These are phyloP conservation scores for Ormyrus thymus DNA, from an alignment of 2,888 invertebrate genomes.

Conservation along the genomic window DNA sequence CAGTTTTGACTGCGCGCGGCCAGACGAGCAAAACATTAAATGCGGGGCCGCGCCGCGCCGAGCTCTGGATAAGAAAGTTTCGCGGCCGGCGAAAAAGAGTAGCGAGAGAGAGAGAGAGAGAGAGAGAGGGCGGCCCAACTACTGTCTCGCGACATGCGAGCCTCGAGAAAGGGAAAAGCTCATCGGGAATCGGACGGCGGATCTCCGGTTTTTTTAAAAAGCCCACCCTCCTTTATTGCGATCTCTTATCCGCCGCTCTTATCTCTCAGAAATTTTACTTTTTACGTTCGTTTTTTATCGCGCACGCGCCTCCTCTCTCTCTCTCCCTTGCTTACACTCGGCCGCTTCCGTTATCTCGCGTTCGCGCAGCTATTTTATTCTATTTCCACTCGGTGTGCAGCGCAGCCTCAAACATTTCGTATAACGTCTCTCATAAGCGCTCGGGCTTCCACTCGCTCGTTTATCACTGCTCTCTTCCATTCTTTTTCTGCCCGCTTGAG, in stretches of 20 bases:
- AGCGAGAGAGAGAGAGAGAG: neutral
- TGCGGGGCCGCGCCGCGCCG: neutral
- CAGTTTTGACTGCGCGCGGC: neutral
- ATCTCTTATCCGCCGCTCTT: constrained; percentile 32
- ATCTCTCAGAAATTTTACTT: constrained; percentile 22
- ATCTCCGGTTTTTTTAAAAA: no score
- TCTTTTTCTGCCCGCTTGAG: constrained; percentile 41
- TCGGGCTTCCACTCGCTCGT: constrained; percentile 38
- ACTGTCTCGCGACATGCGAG: neutral
- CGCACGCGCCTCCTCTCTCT: neutral
- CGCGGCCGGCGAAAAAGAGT: no score
- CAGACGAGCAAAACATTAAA: constrained; percentile 8
- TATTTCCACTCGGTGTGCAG: constrained; percentile 3
- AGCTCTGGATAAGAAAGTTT: no score
- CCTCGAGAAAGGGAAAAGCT: neutral
- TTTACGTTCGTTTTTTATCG: neutral
- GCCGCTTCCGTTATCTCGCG: constrained; percentile 42
- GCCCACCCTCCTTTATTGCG: constrained; percentile 33
- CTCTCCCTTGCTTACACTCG: constrained; percentile 4
- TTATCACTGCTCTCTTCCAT: constrained; percentile 45
- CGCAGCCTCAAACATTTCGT: constrained; percentile 33
- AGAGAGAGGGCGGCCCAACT: neutral
- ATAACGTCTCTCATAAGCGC: constrained; percentile 2
- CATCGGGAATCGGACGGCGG: neutral
- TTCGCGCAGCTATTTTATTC: constrained; percentile 40